These are phyloP conservation scores for Saccopteryx leptura DNA, from an alignment of 2,113 vertebrate genomes.

Conservation along the genomic window DNA sequence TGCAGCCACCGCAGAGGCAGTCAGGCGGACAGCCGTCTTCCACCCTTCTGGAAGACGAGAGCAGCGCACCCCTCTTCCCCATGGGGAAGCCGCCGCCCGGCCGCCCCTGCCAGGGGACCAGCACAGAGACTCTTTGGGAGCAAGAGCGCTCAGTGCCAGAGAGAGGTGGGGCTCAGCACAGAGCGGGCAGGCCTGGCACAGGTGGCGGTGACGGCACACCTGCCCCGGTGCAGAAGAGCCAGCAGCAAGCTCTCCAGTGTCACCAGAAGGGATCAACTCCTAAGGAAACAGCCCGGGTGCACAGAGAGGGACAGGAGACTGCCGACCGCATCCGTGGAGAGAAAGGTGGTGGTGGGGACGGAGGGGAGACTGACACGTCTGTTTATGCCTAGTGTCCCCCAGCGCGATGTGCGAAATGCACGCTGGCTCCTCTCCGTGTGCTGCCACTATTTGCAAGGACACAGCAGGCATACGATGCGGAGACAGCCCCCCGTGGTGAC, in stretches of 20 bases:
- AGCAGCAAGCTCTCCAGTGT: background rate
- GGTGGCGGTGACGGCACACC: background rate
- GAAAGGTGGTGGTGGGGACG: background rate
- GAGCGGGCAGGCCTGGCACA: background rate
- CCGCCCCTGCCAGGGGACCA: constrained; percentile 65
- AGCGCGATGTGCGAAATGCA: background rate
- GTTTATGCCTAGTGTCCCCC: background rate
- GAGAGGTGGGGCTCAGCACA: background rate
- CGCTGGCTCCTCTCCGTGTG: accelerated
- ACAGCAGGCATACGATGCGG: background rate
- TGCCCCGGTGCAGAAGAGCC: accelerated
- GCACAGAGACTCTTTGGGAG: background rate
- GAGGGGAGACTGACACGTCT: background rate
- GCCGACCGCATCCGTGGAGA: background rate
- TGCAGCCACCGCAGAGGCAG: constrained; percentile 74
- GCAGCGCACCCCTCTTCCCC: constrained; percentile 49
- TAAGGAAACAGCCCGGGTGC: background rate
- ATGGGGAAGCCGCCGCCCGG: constrained; percentile 79
- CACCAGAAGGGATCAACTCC: background rate
- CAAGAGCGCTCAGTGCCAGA: background rate
- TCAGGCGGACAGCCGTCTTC: constrained; percentile 78
- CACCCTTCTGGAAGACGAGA: constrained; percentile 73
- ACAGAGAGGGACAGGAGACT: background rate
- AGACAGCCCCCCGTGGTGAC: accelerated
- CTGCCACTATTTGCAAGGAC: background rate